Base-by-base conservation (phyloP, 2,888 invertebrate species). In the Dolomedes plantarius region DNA sequence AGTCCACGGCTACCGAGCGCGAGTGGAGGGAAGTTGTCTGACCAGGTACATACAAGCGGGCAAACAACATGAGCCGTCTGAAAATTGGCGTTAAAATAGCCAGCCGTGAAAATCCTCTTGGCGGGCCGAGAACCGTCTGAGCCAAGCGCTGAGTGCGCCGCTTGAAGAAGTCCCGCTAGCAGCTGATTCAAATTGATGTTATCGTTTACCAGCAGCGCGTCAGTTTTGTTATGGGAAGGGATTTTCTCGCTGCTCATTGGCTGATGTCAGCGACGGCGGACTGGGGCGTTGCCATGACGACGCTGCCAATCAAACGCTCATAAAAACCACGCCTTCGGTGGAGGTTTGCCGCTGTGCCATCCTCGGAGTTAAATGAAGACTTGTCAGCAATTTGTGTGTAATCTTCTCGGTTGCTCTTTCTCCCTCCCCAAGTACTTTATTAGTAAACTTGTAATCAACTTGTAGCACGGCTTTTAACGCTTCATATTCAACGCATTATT, bases 161-260 rank as follows among this genome's bases (percentile, higher is more conserved):
- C 68, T 77, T 56, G 56, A 56, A 56, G 69, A 68, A 74, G 72
- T 72, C 64, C 74, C 74, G 29, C 75, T 32, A 68, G 73, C 85
- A 86, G 85, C 85, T 86, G 86, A 80, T 80, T 86, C 86, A 86
- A 79, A 76, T 86, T 86, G 86, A 80, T 76, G 80, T 86, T 86
- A 86, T 86, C 86, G 74, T 86, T 80, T 80, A 74, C 86, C 72
- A 86, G 75, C 74, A 78, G 86, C 74, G 78, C 79, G 71, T 79
- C 72, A 76, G 76, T 86, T 83, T 72, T 83, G 72, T 83, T 83
- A 72, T 77, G 72, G 75, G 83, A 83, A 78, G 78, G 65, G 78
- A 76, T 86, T 86, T 80, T 80, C 86, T 56, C 80, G 72, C 76
- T 64, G 80, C 72, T 86, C 64, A 86, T 86, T 86, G 86, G 86